Base-by-base conservation (phyloP, 2,113 vertebrate genomes). In the Pipa parva region DNA sequence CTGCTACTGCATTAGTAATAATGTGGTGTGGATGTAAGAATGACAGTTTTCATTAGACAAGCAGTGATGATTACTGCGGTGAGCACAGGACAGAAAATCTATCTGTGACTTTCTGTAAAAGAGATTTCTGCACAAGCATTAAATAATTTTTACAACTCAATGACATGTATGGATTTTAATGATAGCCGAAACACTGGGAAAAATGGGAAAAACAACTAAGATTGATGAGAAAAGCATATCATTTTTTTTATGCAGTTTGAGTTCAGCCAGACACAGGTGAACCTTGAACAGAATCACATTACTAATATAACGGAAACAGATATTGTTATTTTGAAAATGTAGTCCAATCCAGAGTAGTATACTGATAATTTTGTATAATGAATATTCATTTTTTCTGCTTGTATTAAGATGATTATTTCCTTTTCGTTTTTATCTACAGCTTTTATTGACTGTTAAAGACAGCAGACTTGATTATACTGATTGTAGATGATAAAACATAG, bases 81-180 rank as follows among this genome's bases (percentile, higher is more conserved):
- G 18, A 59, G 65, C 56, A 36, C 12, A 59, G 56, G 56, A 68
- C 65, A 68, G 65, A 59, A 68, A 68, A 59, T 68, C 65, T 60
- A 68, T 68, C 56, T 37, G 56, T 68, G 56, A 59, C 65, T 59
- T 68, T 59, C 56, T 24, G 48, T 59, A 59, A 68, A 59, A 68
- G 65, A 68, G 65, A 68, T 68, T 68, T 68, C 65, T 68, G 46
- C 65, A 68, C 59, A 68, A 68, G 65, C 59, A 68, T 68, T 68
- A 68, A 68, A 68, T 52, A 68, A 59, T 68, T 68, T 67, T 68
- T 68, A 68, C 56, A 68, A 68, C 65, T 58, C 56, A 31, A 68
- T 68, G 65, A 59, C 65, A 59, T 59, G 49, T 68, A 68, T 68
- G 65, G 65, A 68, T 68, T 68, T 51, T 51, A 59, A 59, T 68